phyloP scores from a whole-genome alignment of 2,888 invertebrate species.

The Hypena proboscidalis region DNA sequence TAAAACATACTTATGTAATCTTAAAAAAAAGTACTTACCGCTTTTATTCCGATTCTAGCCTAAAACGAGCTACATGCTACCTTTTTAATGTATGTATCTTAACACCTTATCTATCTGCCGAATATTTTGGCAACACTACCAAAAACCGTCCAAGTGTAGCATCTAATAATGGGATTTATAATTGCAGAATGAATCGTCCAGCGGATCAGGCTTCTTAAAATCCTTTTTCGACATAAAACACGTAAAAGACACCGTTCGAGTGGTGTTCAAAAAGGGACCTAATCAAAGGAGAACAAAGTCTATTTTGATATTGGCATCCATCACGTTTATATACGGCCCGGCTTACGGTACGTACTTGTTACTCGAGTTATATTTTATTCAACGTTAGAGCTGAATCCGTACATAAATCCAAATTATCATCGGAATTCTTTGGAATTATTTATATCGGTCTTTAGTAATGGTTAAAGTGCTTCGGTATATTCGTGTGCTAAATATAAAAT shows the following conservation, averaged over 20 bases:
- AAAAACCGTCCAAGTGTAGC: slow-evolving; percentile 20
- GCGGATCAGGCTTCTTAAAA: slow-evolving; percentile 60
- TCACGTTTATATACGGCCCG: slow-evolving; percentile 74
- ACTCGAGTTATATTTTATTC: slow-evolving; percentile 49
- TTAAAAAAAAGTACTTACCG: too few species aligned
- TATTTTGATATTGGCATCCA: slow-evolving; percentile 65
- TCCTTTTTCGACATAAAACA: slow-evolving; percentile 82
- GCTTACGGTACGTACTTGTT: slow-evolving; percentile 64
- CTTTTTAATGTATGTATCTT: too few species aligned
- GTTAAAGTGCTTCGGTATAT: slow-evolving; percentile 14
- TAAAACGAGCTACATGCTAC: too few species aligned
- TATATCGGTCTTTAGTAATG: slow-evolving; percentile 25
- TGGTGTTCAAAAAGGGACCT: slow-evolving; percentile 81
- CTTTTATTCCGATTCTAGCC: too few species aligned
- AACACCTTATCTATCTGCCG: too few species aligned
- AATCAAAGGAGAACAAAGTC: slow-evolving; percentile 68
- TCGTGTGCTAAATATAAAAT: neutral
- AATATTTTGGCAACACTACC: slow-evolving; percentile 5
- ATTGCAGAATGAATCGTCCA: slow-evolving; percentile 57
- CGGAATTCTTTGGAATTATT: slow-evolving; percentile 33
- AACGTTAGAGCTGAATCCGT: slow-evolving; percentile 40
- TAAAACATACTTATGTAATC: too few species aligned
- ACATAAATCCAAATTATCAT: slow-evolving; percentile 42
- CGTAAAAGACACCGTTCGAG: slow-evolving; percentile 77
- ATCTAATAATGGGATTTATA: slow-evolving; percentile 44